phyloP scores from a whole-genome alignment of 2,797 vertebrate species.

The Esox masquinongy region DNA sequence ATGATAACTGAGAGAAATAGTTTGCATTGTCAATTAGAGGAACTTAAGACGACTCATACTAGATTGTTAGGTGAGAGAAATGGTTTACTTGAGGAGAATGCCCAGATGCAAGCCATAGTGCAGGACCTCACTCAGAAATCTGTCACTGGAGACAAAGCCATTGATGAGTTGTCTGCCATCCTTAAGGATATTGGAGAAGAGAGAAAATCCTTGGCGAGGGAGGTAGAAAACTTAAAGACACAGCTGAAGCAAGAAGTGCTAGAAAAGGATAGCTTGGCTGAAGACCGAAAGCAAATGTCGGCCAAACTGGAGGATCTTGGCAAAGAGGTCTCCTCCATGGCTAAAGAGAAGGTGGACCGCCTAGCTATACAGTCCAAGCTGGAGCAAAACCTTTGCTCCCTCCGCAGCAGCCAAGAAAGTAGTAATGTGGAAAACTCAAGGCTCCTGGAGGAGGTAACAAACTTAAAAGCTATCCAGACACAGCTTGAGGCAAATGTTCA shows the following conservation, averaged over 20 bases:
- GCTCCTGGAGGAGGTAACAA: conserved; percentile 63
- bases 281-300: conserved; percentile 67
- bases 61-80: conserved; percentile 46
- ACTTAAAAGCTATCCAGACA: conserved; percentile 60
- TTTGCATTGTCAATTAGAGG: conserved; percentile 54
- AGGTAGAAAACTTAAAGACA: conserved; percentile 67
- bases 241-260: conserved; percentile 64
- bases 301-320: conserved; percentile 67
- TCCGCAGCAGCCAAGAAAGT: conserved; percentile 60
- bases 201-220: conserved; percentile 64
- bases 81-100: conserved; percentile 62
- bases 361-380: conserved; percentile 63
- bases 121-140: conserved; percentile 58
- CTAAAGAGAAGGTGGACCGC: conserved; percentile 73
- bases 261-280: conserved; percentile 65
- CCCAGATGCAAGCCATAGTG: conserved; percentile 23
- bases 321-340: conserved; percentile 62
- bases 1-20: conserved; percentile 44
- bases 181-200: conserved; percentile 64
- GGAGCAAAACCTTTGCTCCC: conserved; percentile 70
- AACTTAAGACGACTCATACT: conserved; percentile 57
- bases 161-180: conserved; percentile 52
- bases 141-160: conserved; percentile 60
- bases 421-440: conserved; percentile 59
- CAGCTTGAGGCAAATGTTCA: conserved; percentile 58